Conservation (phyloP, 2,797 vertebrate species). For the Tolypeutes matacus region DNA sequence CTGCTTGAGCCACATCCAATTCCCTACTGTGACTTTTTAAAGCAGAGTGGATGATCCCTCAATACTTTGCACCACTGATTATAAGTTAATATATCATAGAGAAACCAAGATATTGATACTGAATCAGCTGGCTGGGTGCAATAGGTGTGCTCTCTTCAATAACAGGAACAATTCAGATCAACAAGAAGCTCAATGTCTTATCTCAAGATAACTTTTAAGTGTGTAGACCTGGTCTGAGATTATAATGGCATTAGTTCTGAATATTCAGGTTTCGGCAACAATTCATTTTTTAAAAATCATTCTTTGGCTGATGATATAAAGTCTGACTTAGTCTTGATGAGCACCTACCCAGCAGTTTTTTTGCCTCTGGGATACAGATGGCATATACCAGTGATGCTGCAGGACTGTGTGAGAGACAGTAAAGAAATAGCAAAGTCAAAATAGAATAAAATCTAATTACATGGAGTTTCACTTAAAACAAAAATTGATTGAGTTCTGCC, state of each 20-base stretch:
- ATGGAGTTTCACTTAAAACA: slow-evolving; percentile 84
- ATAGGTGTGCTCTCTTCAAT: not conserved
- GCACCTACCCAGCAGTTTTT: not conserved
- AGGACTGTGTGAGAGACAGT: slow-evolving; percentile 57
- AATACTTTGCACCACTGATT: not conserved
- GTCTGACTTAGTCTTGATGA: not conserved
- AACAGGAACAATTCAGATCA: not conserved
- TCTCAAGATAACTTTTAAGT: slow-evolving; percentile 15
- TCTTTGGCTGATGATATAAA: not conserved
- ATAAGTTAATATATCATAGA: slow-evolving; percentile 46
- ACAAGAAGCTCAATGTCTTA: not conserved
- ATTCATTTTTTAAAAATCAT: not conserved
- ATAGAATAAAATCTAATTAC: slow-evolving; percentile 80
- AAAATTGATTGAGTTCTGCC: slow-evolving; percentile 87
- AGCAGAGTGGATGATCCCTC: slow-evolving; percentile 1
- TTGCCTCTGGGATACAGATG: slow-evolving; percentile 21
- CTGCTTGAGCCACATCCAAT: no score
- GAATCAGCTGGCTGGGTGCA: not conserved
- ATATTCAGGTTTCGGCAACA: not conserved
- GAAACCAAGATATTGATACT: not conserved
- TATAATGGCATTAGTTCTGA: not conserved
- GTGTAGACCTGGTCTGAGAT: not conserved
- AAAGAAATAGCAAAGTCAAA: slow-evolving; percentile 72
- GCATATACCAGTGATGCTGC: slow-evolving; percentile 19
- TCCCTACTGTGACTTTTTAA: not conserved